Percentiles rank a stretch among this genome's conserved stretches.
These are phyloP conservation scores for Phyto melanocephala DNA, from an alignment of 2,888 invertebrate genomes.

Conservation along the genomic window DNA sequence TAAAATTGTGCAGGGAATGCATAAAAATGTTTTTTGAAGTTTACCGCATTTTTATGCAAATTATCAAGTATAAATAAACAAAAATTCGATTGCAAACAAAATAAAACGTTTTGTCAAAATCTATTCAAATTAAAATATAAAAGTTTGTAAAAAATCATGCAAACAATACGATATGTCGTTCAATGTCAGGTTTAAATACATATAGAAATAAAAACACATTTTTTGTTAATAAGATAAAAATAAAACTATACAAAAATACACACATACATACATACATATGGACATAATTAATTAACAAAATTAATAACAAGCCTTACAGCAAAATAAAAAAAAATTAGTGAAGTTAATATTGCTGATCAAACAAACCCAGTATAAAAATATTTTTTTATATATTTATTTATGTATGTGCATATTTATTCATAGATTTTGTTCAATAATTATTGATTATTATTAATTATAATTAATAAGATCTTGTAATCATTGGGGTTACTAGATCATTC, in stretches of 20 bases:
- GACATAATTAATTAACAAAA: slow-evolving; percentile 34
- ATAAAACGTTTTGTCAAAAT: neutral
- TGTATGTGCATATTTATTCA: neutral
- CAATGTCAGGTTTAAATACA: slow-evolving; percentile 56
- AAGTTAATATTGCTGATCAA: neutral
- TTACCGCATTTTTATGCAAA: neutral
- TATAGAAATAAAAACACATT: slow-evolving; percentile 24
- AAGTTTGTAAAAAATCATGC: slow-evolving; percentile 37
- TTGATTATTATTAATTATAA: too few relatives aligned
- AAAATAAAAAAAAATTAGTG: neutral
- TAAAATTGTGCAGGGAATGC: too few relatives aligned
- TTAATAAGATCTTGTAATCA: too few relatives aligned
- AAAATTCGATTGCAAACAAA: neutral
- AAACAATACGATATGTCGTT: slow-evolving; percentile 27
- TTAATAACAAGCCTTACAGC: neutral
- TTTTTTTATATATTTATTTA: neutral
- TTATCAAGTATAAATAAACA: neutral
- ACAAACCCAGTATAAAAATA: neutral
- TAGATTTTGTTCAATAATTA: too few relatives aligned
- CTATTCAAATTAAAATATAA: neutral
- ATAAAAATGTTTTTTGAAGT: too few relatives aligned
- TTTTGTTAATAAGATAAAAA: slow-evolving; percentile 5
- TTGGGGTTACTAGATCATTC: too few relatives aligned
- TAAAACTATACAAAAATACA: neutral
- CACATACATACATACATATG: too few relatives aligned